Conservation (phyloP, 2,888 invertebrate genomes). For the Acholoe squamosa region DNA sequence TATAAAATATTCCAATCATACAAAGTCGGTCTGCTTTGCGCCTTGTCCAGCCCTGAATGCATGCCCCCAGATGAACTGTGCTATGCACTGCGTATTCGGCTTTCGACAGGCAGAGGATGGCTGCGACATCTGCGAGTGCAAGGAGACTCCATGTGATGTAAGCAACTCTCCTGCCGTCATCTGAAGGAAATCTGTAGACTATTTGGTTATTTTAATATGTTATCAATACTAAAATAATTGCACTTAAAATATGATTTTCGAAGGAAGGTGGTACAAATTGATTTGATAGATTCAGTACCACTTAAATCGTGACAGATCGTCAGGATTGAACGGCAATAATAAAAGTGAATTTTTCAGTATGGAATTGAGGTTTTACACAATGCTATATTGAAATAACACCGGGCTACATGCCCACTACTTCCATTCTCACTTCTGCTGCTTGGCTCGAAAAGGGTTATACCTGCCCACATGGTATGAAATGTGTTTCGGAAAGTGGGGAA, state of each 20-base stretch:
- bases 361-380: background rate
- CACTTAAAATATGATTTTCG: too few relatives aligned
- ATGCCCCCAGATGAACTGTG: constrained; percentile 38
- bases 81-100: constrained; percentile 43
- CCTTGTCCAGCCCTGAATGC: background rate
- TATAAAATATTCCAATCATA: too few relatives aligned
- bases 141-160: constrained; percentile 55
- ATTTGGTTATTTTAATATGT: too few relatives aligned
- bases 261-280: too few relatives aligned
- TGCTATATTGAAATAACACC: background rate
- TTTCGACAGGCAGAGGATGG: constrained; percentile 48
- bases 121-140: constrained; percentile 59
- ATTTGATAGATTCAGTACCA: too few relatives aligned
- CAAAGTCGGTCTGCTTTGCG: background rate
- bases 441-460: constrained; percentile 24
- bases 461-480: constrained; percentile 45
- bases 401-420: background rate
- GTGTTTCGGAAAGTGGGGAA: constrained; percentile 29
- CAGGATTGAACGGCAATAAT: too few relatives aligned
- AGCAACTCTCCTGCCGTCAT: background rate
- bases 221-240: too few relatives aligned
- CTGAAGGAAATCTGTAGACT: background rate
- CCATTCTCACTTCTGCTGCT: background rate
- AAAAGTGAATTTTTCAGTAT: background rate
- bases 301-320: too few relatives aligned